Conservation (phyloP, 2,797 vertebrate genomes). For the Schizopygopsis malacanthus region DNA sequence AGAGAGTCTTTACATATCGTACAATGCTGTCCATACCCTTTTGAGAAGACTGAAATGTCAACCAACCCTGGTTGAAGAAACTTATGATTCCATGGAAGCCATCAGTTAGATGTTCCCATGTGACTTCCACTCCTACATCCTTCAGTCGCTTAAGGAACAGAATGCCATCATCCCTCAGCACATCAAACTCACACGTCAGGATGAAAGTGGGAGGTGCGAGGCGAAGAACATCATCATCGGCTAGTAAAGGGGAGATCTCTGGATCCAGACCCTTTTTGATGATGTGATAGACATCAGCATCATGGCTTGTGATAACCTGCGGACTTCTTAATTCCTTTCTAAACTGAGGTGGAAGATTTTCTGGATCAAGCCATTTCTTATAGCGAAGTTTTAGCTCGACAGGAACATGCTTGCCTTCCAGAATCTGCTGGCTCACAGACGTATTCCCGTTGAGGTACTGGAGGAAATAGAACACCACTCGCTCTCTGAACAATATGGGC, state of each 20-base stretch:
- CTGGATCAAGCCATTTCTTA: slow-evolving; percentile 78
- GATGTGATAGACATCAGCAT: slow-evolving; percentile 67
- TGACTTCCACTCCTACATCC: slow-evolving; percentile 78
- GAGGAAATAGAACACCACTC: slow-evolving; percentile 68
- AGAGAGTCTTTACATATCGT: slow-evolving; percentile 76
- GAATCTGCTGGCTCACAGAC: slow-evolving; percentile 53
- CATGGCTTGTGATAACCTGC: slow-evolving; percentile 46
- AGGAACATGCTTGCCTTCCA: slow-evolving; percentile 76
- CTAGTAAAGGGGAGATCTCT: slow-evolving; percentile 77
- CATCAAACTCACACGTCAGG: slow-evolving; percentile 85
- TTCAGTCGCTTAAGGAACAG: slow-evolving; percentile 85
- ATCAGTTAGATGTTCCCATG: slow-evolving; percentile 81
- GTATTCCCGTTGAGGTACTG: slow-evolving; percentile 73
- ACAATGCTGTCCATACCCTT: slow-evolving; percentile 68
- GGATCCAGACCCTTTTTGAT: slow-evolving; percentile 60
- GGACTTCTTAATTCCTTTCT: slow-evolving; percentile 68
- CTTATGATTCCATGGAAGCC: slow-evolving; percentile 82
- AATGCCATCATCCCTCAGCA: slow-evolving; percentile 84
- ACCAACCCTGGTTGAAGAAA: slow-evolving; percentile 59
- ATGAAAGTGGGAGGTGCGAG: slow-evolving; percentile 79
- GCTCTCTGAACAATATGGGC: slow-evolving; percentile 75
- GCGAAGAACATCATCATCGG: slow-evolving; percentile 76
- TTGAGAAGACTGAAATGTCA: slow-evolving; percentile 71
- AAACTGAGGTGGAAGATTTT: slow-evolving; percentile 80
- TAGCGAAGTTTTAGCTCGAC: slow-evolving; percentile 72